Base-by-base conservation (phyloP, 2,797 vertebrate genomes). In the Cirrhinus molitorella region DNA sequence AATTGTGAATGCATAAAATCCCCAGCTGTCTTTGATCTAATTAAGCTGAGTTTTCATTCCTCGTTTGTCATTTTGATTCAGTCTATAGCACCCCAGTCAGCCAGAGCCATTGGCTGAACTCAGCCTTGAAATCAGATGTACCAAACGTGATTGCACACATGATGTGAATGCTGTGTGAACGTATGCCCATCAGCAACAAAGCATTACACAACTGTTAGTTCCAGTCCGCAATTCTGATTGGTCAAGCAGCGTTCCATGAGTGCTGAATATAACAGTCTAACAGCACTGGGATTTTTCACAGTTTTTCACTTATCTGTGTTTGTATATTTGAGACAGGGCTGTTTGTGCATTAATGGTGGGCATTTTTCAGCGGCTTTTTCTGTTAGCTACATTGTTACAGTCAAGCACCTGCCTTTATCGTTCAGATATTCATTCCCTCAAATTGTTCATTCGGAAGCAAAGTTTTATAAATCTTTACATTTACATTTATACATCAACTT, bases 21-120 rank as follows among this genome's bases (percentile, higher is more conserved):
- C 55, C 82, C 66, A 83, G 82, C 66, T 83, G 82, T 79, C 65
- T 83, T 78, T 71, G 65, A 71, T 78, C 66, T 78, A 78, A 83
- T 83, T 77, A 71, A 78, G 66, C 74, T 77, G 74, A 70, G 82
- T 63, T 83, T 83, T 78, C 43, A 49, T 57, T 76, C 49, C 81
- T 75, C 37, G 13, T 83, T 83, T 76, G 72, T 76, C 37, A 76
- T 75, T 68, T 57, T 57, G 37, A 83, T 83, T 75, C 80, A 67
- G 61, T 83, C 80, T 83, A 31, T 34, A 68, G 81, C 72, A 67
- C 37, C 19, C 31, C 63, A 83, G 77, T 83, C 77, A 17, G 76
- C 72, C 71, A 80, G 47, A 80, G 63, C 71, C 61, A 51, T 45
- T 71, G 81, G 70, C 71, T 80, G 68, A 85, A 45, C 67, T 79